Base-by-base conservation (phyloP, 2,113 vertebrate genomes). In the Nanorana parkeri region DNA sequence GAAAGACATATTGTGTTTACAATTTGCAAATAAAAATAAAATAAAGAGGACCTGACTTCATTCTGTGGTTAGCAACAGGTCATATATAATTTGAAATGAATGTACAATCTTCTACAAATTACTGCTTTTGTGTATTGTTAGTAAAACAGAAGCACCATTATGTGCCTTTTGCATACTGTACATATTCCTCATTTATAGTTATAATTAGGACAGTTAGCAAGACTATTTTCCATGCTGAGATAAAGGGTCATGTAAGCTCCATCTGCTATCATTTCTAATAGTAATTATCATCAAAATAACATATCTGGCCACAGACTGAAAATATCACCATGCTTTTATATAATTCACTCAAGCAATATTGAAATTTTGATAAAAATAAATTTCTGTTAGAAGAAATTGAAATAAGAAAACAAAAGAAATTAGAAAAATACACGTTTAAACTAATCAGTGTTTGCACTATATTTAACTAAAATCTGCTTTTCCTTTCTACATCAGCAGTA, bases 191-290 rank as follows among this genome's bases (percentile, higher is more conserved):
- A 63, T 65, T 66, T 66, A 65, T 54, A 77, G 24, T 54, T 26
- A 54, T 77, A 77, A 77, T 77, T 66, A 77, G 41, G 61, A 66
- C 61, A 77, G 75, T 77, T 77, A 66, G 61, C 24, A 66, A 66
- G 41, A 66, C 63, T 63, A 77, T 66, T 77, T 77, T 23, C 75
- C 61, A 66, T 66, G 19, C 61, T 77, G 61, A 64, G 47, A 51
- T 51, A 52, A 66, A 55, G 75, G 75, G 75, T 77, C 75, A 77
- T 66, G 47, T 16, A 77, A 29, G 24, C 17, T 61, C 74, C 75
- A 77, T 66, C 75, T 66, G 75, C 47, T 66, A 77, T 54, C 41
- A 65, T 65, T 77, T 54, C 41, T 21, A 21, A 47, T 26, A 24
- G 29, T 77, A 55, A 63, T 61, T 64, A n/a, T 23, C 56, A 63